Evolutionary conservation across 2,797 vertebrate genomes (phyloP), one percentile per base, ranked within the genome.

Genomic region (Gorsachius magnificus): DNA sequence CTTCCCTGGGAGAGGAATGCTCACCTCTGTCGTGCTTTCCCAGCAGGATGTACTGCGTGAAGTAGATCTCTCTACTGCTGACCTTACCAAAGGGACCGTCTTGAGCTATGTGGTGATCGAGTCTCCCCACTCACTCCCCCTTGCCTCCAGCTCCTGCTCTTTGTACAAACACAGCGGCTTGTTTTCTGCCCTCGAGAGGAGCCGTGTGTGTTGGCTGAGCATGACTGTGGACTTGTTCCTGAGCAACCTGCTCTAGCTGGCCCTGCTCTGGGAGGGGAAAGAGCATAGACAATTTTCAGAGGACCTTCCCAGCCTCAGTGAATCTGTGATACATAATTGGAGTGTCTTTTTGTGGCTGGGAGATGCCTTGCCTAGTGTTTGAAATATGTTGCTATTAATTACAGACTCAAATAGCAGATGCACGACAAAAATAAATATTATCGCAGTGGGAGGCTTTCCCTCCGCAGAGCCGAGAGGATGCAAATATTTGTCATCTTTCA

Each of bases 391-490:
- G 92, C 65, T 96, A 93, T 95, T 96, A 96, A 96, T 96, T 96
- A 96, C 75, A 85, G 90, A 81, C 93, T 92, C 89, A 81, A 91
- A 92, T 92, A 96, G 95, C 96, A 96, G 94, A 97, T 96, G 95
- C 79, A 87, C 7, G 82, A 92, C 95, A 89, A 81, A 97, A 97
- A 97, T 96, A 97, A 97, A 97, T 95, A 85, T 92, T 91, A 93
- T 87, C 82, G 35, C 95, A 81, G 86, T 70, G 90, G 95, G 95
- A 94, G 95, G 89, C 90, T 93, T 89, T 91, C 54, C 89, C 76
- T 83, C 72, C 9, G 1, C 13, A 6, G 89, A 86, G 82, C 87
- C 78, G 79, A 95, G 92, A 93, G 90, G 94, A 96, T 93, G 88
- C 94, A 96, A 96, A 95, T 96, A 93, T 96, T 97, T 97, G 77